Base-by-base conservation (phyloP, 30 jellyfish, hydroid and myxozoan genomes). In the Hydractinia echinata region DNA sequence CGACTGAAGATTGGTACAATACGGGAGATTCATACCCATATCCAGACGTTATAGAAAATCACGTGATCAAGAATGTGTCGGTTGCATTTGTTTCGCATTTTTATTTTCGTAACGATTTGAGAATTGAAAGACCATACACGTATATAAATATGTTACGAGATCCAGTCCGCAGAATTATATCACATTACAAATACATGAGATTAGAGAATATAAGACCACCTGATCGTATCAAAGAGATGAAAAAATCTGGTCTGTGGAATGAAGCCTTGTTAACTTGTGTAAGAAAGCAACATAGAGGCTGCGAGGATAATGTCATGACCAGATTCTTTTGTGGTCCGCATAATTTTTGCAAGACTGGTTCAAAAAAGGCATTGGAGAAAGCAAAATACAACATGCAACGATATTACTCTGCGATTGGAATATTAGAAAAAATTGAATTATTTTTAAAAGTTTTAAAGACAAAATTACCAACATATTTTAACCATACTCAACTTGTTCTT, bases 1-100 rank as follows among this genome's bases (percentile, higher is more conserved):
- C 90, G 53, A 91, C 98, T 48, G 98, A 91, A 76, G 98, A 91
- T 55, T 91, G 98, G 98, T 91, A 86, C 85, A 83, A 91, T 76
- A 81, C 89, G 5, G 98, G 98, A 9, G 85, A 85, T 82, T 55
- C 94, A 53, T 73, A 64, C 81, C 98, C 98, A 6, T 91, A 86
- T 82, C 98, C 98, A 7, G 81, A 82, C 21, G 88, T 21, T 8
- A 82, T 91, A n/a, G 95, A 84, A 82, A 79, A 79, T 60, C 79
- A 56, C 39, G 89, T 89, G 30, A 19, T 54, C 10, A 53, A 76
- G 10, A 67, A 86, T n/a, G 8, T 44, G 61, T 20, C 58, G 8
- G 52, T 87, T 14, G 77, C 89, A 67, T 89, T 81, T 20, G 80
- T 74, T 68, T 95, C 94, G 51, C 98, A 91, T 54, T 91, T 91